These are phyloP conservation scores for Sebastes iracundus DNA, from an alignment of 2,797 vertebrate genomes.

Conservation along the genomic window DNA sequence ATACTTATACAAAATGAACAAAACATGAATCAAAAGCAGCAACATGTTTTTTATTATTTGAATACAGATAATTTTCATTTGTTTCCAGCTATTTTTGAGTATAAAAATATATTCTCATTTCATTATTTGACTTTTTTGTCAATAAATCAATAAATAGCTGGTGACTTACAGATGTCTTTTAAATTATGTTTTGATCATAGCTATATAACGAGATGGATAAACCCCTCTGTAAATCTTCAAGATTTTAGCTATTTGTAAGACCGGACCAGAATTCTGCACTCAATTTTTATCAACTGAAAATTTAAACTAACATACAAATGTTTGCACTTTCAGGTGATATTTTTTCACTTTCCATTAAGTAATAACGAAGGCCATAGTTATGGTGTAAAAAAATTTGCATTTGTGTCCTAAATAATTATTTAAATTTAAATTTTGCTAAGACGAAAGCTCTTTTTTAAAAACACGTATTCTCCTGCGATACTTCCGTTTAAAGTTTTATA, in stretches of 20 bases:
- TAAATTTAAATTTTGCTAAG: neutral
- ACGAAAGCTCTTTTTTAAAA: neutral
- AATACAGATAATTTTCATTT: neutral
- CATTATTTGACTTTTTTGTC: neutral
- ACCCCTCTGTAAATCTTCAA: no score
- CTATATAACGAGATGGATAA: neutral
- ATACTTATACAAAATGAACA: neutral
- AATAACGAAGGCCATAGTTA: neutral
- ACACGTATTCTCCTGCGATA: neutral
- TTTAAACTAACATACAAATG: neutral
- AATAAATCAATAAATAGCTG: neutral
- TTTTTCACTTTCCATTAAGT: no score
- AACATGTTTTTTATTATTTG: neutral
- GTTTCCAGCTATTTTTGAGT: neutral
- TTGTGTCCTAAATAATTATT: neutral
- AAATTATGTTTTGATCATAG: neutral
- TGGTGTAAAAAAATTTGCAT: neutral
- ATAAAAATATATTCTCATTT: neutral
- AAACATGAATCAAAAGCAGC: neutral
- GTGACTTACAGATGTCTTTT: neutral
- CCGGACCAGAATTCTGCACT: neutral
- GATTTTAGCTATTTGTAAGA: no score
- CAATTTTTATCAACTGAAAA: neutral
- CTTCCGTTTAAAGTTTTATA: neutral
- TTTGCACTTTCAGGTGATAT: neutral